Evolutionary conservation across 2,113 vertebrate species (phyloP), one percentile per base, ranked within the genome.

Genomic region (Ctenodactylus gundi): DNA sequence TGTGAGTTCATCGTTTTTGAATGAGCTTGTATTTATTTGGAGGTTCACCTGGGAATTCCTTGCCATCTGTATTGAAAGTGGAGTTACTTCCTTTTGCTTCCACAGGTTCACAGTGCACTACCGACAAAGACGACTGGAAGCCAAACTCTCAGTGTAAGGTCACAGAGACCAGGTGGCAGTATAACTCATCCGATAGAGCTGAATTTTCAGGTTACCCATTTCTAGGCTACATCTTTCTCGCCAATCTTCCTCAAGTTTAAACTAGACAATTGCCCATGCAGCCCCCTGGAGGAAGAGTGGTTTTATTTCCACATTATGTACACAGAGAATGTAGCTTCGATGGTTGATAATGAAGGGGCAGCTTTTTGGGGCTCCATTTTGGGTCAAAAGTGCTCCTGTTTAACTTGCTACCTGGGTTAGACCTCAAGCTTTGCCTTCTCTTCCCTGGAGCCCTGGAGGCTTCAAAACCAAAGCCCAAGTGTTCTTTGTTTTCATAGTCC

Each of bases 301-400:
- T 29, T 49, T 49, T 36, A 8, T 20, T 60, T 34, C 55, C 51
- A 46, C 14, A 0, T 1, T 4, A 36, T n/a, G n/a, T n/a, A n/a
- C n/a, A n/a, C n/a, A n/a, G n/a, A n/a, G n/a, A n/a, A n/a, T n/a
- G n/a, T n/a, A n/a, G n/a, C n/a, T n/a, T n/a, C n/a, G n/a, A n/a
- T n/a, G n/a, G n/a, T 53, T 36, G 6, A 0, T 1, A 7, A 1
- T 3, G 20, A 23, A 53, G n/a, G 11, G 1, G 60, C 18, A 62
- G 34, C 23, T n/a, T 29, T 58, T 25, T 1, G 18, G 29, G 76
- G 57, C 25, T 14, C n/a, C n/a, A 7, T 4, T 25, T 62, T 34
- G 12, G 17, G 20, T 46, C 20, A 36, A n/a, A 57, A 36, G 81
- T 46, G 14, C 20, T 25, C 68, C 46, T 14, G 34, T 36, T 41